Conservation (phyloP, 2,888 invertebrate genomes). For the Xylocampa areola region DNA sequence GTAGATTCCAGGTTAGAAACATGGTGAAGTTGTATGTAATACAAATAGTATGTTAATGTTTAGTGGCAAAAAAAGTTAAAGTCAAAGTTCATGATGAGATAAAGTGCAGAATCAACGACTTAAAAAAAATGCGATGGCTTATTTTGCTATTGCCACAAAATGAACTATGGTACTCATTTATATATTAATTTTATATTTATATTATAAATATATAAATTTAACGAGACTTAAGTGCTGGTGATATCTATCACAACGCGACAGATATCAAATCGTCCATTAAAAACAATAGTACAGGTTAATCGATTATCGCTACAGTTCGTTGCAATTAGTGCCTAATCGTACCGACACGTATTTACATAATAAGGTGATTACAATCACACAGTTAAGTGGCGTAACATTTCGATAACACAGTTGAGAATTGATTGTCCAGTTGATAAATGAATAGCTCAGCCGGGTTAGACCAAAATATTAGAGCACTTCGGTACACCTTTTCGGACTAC, state of each 20-base stretch:
- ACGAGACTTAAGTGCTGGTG: neutral
- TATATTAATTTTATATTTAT: too few relatives aligned
- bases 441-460: neutral
- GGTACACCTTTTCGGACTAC: too few relatives aligned
- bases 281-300: neutral
- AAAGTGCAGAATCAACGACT: too few relatives aligned
- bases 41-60: too few relatives aligned
- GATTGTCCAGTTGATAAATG: neutral
- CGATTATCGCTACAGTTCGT: slow-evolving; percentile 9
- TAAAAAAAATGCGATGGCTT: too few relatives aligned
- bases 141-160: too few relatives aligned
- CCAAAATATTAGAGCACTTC: neutral
- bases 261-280: slow-evolving; percentile 15
- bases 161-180: too few relatives aligned
- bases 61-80: too few relatives aligned
- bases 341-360: slow-evolving; percentile 26
- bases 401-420: slow-evolving; percentile 5
- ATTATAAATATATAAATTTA: too few relatives aligned
- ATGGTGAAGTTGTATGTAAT: too few relatives aligned
- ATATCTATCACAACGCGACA: neutral
- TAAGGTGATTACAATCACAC: slow-evolving; percentile 16
- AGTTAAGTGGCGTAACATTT: slow-evolving; percentile 1
- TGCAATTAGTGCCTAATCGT: slow-evolving; percentile 21
- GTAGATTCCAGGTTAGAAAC: too few relatives aligned
- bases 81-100: too few relatives aligned